Base-by-base conservation (phyloP, 1,140 invertebrate species). In the Arctopsyche grandis region DNA sequence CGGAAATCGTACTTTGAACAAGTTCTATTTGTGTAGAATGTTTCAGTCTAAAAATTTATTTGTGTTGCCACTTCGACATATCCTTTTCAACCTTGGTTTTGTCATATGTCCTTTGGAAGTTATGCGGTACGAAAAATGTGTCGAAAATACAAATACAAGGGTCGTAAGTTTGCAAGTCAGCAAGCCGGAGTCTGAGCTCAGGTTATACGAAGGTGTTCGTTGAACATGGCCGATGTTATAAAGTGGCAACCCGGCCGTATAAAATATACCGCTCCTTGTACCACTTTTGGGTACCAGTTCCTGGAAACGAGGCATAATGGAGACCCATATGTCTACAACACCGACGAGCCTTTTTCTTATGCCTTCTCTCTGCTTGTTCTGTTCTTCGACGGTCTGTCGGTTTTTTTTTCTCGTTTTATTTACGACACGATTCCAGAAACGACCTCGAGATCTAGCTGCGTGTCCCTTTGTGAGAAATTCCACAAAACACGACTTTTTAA, bases 361-460 rank as follows among this genome's bases (percentile, higher is more conserved):
- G 58, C 21, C 9, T 9, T 66, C 48, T 52, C 10, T 52, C 48
- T 52, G 12, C 10, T 52, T 52, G 12, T 52, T 66, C 63, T 26
- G 22, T 24, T 24, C 63, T 66, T 66, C 63, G 21, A 4, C 63
- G 5, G 12, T 5, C 9, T 22, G 1, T 63, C 21, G 5, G 9
- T 66, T 66, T 22, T 12, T 66, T 66, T 66, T 66, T 66, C 26
- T 66, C 26, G 9, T 60, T 21, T 22, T 21, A 21, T 10, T 60
- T 48, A 56, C 71, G 52, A 75, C 69, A 75, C 71, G 43, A 75
- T 75, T 75, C 71, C 52, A 75, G 69, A 71, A 71, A 71, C 69
- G 69, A 71, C 43, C 69, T 71, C 69, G 52, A 58, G 46, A 75
- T 58, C 71, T 48, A 71, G 29, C 21, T n/a, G 69, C 69, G 66